Evolutionary conservation across 35 echinoderm and acorn worm species (phyloP).

Genomic region (Lytechinus variegatus): DNA sequence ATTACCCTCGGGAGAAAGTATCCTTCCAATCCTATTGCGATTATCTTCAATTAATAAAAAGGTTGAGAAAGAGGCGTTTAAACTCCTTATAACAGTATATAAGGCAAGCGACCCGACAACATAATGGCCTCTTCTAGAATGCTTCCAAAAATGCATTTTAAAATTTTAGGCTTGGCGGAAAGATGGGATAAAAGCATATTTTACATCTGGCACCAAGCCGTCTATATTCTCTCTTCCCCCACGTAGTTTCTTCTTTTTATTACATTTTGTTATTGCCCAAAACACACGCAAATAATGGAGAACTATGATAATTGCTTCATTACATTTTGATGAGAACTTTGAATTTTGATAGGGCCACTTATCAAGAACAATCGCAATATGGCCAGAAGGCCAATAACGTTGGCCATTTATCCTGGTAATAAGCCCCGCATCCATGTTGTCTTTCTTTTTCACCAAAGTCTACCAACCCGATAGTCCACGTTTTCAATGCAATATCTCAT

Average conservation of each 20-base stretch:
- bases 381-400: too few relatives aligned
- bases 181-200: neutral
- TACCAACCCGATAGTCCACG: too few relatives aligned
- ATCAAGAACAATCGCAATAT: too few relatives aligned
- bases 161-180: neutral
- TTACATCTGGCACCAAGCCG: neutral
- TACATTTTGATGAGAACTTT: neutral
- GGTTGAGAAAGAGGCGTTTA: neutral
- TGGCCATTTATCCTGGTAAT: too few relatives aligned
- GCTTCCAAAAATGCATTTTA: neutral
- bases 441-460: too few relatives aligned
- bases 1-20: neutral
- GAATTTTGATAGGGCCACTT: neutral
- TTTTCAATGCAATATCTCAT: too few relatives aligned
- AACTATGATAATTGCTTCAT: neutral
- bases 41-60: neutral
- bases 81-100: neutral
- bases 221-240: conserved; percentile 21
- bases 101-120: neutral
- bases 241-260: neutral
- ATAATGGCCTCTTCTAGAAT: neutral
- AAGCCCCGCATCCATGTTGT: too few relatives aligned
- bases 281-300: too few relatives aligned
- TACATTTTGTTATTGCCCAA: neutral
- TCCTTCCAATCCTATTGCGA: neutral